Evolutionary conservation across 2,888 invertebrate genomes (phyloP), one percentile per base, ranked within the genome.

Genomic region (Lasius fuliginosus): DNA sequence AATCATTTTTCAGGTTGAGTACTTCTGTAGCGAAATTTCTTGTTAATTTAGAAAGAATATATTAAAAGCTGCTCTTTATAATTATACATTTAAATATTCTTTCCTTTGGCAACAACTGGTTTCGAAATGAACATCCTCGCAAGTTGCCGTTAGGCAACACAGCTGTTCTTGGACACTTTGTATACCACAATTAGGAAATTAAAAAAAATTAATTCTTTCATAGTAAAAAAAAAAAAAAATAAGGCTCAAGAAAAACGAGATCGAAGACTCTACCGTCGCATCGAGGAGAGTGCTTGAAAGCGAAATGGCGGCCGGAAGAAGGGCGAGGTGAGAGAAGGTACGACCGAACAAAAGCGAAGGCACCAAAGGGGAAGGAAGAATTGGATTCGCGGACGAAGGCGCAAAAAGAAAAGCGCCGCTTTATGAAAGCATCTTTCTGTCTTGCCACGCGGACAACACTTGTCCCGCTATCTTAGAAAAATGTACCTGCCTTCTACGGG

Each of bases 361-460:
- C 53, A 82, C 58, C 53, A 76, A 75, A 74, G 62, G 65, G 79
- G 65, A 56, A 58, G 77, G 67, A 83, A 86, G 82, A 88, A 89
- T 89, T 84, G 86, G 85, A 71, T 86, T 87, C 64, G 82, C 84
- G 81, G 71, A 84, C 73, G 83, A 86, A 79, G 82, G 83, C 65
- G 73, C 65, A 86, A 87, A 87, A 85, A 87, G 89, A 84, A 85
- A 85, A 82, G 79, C 76, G 71, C 74, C 82, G 81, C 85, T 88
- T 85, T 89, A 87, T 88, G 88, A 89, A 89, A 90, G 90, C 87
- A 87, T 86, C 83, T 86, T 87, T 90, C 53, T 65, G 79, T 36
- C 82, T 40, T 30, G 23, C 71, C 53, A 46, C 53, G 46, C 27
- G 68, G 73, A 75, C 74, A 73, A 82, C 56, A 83, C 67, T 82